phyloP scores from a whole-genome alignment of 2,113 vertebrate species.

The Sinocyclocheilus maitianheensis region DNA sequence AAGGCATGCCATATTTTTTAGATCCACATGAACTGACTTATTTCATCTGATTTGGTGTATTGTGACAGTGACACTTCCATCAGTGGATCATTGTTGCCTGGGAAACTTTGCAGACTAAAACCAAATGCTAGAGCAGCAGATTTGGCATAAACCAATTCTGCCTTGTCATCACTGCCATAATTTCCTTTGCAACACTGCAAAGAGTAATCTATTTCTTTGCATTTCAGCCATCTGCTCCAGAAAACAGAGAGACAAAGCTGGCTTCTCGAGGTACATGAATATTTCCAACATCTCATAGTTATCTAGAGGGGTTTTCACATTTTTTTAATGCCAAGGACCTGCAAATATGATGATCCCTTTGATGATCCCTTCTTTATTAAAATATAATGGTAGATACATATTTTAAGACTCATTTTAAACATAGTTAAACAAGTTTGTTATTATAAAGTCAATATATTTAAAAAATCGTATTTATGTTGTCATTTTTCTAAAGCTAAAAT shows the following conservation, averaged over 20 bases:
- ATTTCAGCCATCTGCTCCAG: slow-evolving; percentile 6
- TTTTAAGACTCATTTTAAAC: not conserved
- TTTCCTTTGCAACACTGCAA: not conserved
- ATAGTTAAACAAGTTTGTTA: not conserved
- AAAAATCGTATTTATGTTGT: no score
- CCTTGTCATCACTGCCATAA: slow-evolving; percentile 14
- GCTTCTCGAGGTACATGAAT: not conserved
- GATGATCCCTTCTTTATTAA: not conserved
- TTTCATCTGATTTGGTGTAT: slow-evolving; percentile 5
- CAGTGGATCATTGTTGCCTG: not conserved
- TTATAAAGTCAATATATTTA: not conserved
- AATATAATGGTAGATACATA: not conserved
- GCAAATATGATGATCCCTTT: not conserved
- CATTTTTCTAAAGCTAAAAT: not conserved
- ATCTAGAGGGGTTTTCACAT: no score
- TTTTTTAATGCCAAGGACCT: not conserved
- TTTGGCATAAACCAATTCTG: not conserved
- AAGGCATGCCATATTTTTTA: not conserved
- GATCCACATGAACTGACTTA: not conserved
- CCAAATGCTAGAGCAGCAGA: slow-evolving; percentile 15
- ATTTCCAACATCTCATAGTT: not conserved
- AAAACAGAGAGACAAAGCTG: not conserved
- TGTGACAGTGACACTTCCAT: not conserved
- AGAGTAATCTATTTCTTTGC: slow-evolving; percentile 1
- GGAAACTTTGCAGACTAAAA: slow-evolving; percentile 15